Conservation (phyloP, 1,140 invertebrate genomes). For the Drosophila pallidifrons region DNA sequence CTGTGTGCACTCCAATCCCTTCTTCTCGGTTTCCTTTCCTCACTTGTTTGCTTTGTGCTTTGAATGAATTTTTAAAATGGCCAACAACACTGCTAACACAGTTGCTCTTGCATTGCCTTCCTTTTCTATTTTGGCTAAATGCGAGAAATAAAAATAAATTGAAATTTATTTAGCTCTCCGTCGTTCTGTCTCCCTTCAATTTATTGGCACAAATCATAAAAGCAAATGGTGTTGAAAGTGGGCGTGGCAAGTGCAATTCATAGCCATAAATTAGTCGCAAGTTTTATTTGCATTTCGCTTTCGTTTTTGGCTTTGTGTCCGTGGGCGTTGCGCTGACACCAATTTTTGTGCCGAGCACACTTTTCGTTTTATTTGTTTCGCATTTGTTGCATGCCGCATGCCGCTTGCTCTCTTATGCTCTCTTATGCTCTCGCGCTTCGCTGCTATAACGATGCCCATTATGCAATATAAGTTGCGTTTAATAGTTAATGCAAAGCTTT, state of each 20-base stretch:
- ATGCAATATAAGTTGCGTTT: constrained; percentile 80
- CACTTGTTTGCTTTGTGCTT: constrained; percentile 41
- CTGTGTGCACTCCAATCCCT: not conserved
- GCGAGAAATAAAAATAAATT: constrained; percentile 46
- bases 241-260: constrained; percentile 21
- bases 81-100: constrained; percentile 36
- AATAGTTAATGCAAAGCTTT: constrained; percentile 81
- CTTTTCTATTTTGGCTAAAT: constrained; percentile 6
- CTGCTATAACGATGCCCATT: constrained; percentile 57
- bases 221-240: constrained; percentile 31
- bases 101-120: constrained; percentile 5
- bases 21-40: constrained; percentile 1
- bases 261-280: constrained; percentile 44
- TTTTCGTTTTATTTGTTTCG: constrained; percentile 65
- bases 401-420: not conserved
- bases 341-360: constrained; percentile 47
- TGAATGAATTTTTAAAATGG: constrained; percentile 71
- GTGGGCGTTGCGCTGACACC: constrained; percentile 64
- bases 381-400: constrained; percentile 41
- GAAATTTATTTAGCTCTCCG: constrained; percentile 58
- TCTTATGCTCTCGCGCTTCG: not conserved
- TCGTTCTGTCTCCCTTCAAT: constrained; percentile 26
- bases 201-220: constrained; percentile 61
- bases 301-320: constrained; percentile 32
- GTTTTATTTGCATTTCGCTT: constrained; percentile 40